phyloP scores from a whole-genome alignment of 2,113 vertebrate genomes.

The Todiramphus chloris region DNA sequence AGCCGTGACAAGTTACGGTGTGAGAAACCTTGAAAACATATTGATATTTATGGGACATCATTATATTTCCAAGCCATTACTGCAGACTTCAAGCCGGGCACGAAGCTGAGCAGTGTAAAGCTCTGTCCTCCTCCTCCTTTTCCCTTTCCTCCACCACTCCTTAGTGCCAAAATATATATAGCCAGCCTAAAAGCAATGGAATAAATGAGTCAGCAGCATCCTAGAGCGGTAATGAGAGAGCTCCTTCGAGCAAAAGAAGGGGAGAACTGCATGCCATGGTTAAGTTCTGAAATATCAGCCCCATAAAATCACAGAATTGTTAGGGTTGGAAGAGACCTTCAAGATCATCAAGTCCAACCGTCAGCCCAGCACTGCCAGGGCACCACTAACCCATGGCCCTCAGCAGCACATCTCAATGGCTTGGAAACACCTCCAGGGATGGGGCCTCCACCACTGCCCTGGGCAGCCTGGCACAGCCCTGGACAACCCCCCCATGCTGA shows the following conservation, averaged over 20 bases:
- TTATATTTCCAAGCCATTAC: background rate
- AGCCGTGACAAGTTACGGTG: accelerated
- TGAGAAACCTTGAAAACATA: background rate
- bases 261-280: background rate
- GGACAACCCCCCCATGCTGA: background rate
- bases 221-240: background rate
- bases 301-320: background rate
- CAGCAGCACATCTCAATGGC: background rate
- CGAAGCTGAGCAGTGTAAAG: background rate
- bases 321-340: background rate
- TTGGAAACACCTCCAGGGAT: background rate
- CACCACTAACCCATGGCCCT: background rate
- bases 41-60: background rate
- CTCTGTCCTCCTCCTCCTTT: background rate
- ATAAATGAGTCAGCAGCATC: constrained; percentile 20
- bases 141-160: background rate
- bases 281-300: background rate
- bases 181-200: background rate
- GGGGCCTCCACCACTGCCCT: background rate
- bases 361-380: background rate
- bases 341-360: background rate
- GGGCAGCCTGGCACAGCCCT: background rate
- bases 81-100: background rate
- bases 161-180: background rate
- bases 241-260: background rate